Evolutionary conservation across 1,140 invertebrate genomes (phyloP), one percentile per base, ranked within the genome.

Genomic region (Myzus persicae): DNA sequence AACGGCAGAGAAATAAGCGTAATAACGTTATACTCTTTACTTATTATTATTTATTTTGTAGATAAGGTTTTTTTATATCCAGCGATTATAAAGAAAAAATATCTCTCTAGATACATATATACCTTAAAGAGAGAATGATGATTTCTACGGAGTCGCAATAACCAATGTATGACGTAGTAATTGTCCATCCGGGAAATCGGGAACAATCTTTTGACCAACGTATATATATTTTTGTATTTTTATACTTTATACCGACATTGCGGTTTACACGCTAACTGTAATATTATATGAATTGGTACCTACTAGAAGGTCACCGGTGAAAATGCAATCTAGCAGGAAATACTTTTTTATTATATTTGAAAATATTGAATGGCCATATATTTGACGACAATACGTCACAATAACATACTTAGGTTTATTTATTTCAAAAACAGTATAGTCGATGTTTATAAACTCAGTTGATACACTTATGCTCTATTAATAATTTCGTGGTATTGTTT

Each of bases 1-100:
- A 82, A 93, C 76, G 76, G 46, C 81, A 93, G 81, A 84, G 46
- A 91, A 93, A 93, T 93, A 93, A 93, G 91, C 67, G 91, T 93
- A 93, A 93, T 93, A 93, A 93, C 76, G 76, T 93, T 93, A 84
- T 42, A 81, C 44, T 81, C 81, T 67, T 42, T 59, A 59, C 36
- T 84, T 84, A 48, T 93, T 93, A 84, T 93, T 42, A 42, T 91
- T 84, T 84, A 42, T 84, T 84, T 84, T 84, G 8, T 82, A 82
- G 91, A 92, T 92, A 84, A 92, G 18, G 36, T 84, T 84, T 51
- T 46, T 40, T 54, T 89, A 51, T 89, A 22, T 7, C 26, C 42
- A n/a, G 38, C 42, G 91, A 51, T 93, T 93, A 84, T 93, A 82
- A 36, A n/a, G 44, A 48, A 92, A 90, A 92, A 59, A 90, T 90